phyloP scores from a whole-genome alignment of 2,888 invertebrate species.

The Lithophane semibrunnea region DNA sequence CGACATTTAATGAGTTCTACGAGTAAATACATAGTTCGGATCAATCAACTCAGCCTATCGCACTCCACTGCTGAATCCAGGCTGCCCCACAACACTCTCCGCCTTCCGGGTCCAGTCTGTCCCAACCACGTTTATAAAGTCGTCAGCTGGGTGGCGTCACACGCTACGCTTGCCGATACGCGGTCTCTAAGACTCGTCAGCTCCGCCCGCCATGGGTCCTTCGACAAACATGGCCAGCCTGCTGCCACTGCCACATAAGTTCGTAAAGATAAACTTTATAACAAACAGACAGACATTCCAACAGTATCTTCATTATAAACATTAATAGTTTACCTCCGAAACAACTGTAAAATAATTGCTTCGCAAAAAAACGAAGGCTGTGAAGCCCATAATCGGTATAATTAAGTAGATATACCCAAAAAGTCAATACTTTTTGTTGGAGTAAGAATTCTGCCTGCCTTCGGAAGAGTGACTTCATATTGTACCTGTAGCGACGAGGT shows the following conservation, averaged over 20 bases:
- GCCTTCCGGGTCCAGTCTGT: not conserved
- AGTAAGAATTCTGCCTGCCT: conserved; percentile 39
- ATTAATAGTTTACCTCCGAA: conserved; percentile 26
- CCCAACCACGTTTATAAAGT: not conserved
- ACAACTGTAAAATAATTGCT: conserved; percentile 40
- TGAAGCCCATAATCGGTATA: conserved; percentile 42
- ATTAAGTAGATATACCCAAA: conserved; percentile 60
- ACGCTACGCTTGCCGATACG: too few relatives aligned
- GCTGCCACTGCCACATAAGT: too few relatives aligned
- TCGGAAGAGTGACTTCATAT: conserved; percentile 50
- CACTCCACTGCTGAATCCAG: not conserved
- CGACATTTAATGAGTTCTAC: not conserved
- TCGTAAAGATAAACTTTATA: not conserved
- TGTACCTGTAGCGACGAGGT: conserved; percentile 42
- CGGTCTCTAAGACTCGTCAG: too few relatives aligned
- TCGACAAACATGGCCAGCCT: not conserved
- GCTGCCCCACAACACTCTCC: not conserved
- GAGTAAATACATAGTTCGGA: not conserved
- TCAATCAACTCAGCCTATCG: not conserved
- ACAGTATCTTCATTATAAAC: not conserved
- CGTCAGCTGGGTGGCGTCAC: not conserved
- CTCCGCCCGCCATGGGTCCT: too few relatives aligned
- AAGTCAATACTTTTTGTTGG: conserved; percentile 29
- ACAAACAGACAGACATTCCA: not conserved
- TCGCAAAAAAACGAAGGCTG: conserved; percentile 55